Evolutionary conservation across 2,113 vertebrate species (phyloP), one percentile per base, ranked within the genome.

Genomic region (Hemiscyllium ocellatum): DNA sequence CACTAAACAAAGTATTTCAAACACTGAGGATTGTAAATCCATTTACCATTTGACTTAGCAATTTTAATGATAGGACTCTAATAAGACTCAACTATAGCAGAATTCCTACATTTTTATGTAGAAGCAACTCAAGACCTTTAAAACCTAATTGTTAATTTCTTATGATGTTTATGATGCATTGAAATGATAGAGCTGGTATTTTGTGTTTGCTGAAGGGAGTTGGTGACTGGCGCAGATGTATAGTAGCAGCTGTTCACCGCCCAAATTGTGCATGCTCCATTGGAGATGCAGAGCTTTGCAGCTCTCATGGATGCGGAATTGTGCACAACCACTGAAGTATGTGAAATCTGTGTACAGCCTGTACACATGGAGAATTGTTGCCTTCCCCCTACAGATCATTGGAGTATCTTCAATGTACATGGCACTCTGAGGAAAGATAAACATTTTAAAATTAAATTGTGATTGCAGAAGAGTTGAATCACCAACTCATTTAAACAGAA

Each of bases 11-110:
- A 66, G 33, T 66, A 6, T 10, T 65, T 66, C 33, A 93, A 65
- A n/a, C 33, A 93, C 22, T 17, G n/a, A 19, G 1, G 89, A 66
- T 33, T 22, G 61, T 17, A 65, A 10, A 52, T 65, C 13, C 33
- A 90, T 37, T 93, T 93, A 20, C 89, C 37, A 33, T 68, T 47
- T 93, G 61, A n/a, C 61, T 93, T 68, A 65, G 89, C 87, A 90
- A n/a, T 52, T n/a, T 33, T 37, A 90, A 90, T 56, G 29, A 90
- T 90, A 3, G 4, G 10, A 12, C 87, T 90, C 19, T 50, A 86
- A 86, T 26, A 17, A 83, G 22, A 50, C 86, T 61, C 52, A 3
- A 93, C 15, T n/a, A 0, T 61, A 19, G 89, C 56, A 61, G 33
- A 37, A 66, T 66, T 66, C 61, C 56, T 66, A n/a, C 33, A 61